Conservation (phyloP, 2,113 vertebrate species). For the Rynchops niger region DNA sequence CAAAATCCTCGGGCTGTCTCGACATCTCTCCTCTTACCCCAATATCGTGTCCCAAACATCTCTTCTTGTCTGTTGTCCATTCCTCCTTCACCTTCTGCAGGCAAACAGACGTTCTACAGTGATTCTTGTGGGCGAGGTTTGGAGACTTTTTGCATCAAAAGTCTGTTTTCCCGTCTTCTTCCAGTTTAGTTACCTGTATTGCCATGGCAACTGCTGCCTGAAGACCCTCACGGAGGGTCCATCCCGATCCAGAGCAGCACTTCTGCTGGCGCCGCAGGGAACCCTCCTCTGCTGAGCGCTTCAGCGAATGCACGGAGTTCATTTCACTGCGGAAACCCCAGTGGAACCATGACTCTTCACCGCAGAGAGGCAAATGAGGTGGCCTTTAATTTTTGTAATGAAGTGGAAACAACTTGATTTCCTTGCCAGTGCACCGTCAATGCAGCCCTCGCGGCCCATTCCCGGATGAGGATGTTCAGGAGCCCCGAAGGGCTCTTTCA, state of each 20-base stretch:
- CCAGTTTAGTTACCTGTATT: background rate
- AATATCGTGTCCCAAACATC: background rate
- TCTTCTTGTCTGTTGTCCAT: background rate
- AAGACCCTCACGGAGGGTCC: background rate
- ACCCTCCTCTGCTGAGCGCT: background rate
- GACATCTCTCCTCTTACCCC: background rate
- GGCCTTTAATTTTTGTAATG: background rate
- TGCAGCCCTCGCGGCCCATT: rapidly evolving
- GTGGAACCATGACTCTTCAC: rapidly evolving
- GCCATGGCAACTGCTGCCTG: background rate
- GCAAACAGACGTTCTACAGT: background rate
- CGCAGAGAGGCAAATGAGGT: background rate
- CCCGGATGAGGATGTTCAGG: background rate
- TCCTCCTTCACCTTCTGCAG: background rate
- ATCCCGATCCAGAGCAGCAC: background rate
- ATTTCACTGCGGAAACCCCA: background rate
- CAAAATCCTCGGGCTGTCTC: background rate
- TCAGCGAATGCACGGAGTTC: background rate
- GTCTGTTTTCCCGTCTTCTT: background rate
- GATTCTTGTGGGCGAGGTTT: background rate
- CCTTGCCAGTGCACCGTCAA: rapidly evolving
- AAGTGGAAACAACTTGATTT: background rate
- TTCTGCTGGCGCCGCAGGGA: background rate
- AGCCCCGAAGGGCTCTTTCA: background rate
- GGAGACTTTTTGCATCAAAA: background rate